Conservation (phyloP, 2,888 invertebrate genomes). For the Chloromyia formosa region DNA sequence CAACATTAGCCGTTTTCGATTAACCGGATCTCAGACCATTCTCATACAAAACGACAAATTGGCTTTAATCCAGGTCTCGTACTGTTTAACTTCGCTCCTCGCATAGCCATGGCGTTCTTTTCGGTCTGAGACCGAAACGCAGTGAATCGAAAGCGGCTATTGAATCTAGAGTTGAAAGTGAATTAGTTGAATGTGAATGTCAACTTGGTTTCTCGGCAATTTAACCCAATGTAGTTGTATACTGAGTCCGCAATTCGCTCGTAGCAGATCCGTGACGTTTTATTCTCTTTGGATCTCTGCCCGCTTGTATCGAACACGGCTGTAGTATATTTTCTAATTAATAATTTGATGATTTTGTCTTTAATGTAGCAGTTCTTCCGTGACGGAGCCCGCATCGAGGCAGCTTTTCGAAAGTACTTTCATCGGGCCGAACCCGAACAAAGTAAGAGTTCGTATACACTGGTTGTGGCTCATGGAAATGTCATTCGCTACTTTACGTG, state of each 20-base stretch:
- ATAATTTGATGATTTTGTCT: slow-evolving; percentile 40
- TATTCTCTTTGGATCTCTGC: no score
- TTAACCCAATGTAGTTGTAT: not conserved
- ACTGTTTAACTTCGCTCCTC: no score
- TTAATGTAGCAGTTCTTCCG: slow-evolving; percentile 83
- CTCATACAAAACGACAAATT: no score
- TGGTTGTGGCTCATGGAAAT: slow-evolving; percentile 97
- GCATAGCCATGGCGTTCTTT: no score
- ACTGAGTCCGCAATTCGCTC: no score
- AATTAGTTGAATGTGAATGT: no score
- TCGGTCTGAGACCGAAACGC: no score
- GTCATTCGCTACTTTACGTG: slow-evolving; percentile 96
- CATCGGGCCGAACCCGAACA: slow-evolving; percentile 87
- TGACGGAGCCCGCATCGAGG: slow-evolving; percentile 94
- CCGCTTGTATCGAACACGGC: not conserved
- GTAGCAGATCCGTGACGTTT: no score
- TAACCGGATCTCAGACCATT: no score
- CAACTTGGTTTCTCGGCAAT: slow-evolving; percentile 20
- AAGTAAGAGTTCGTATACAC: slow-evolving; percentile 82
- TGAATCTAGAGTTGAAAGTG: no score
- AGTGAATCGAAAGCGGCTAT: no score
- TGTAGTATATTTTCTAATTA: slow-evolving; percentile 12
- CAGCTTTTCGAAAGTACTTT: slow-evolving; percentile 93
- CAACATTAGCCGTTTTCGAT: not conserved
- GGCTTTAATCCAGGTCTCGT: no score